Evolutionary conservation across 2,888 invertebrate species (phyloP).

Genomic region (Helleia helle): DNA sequence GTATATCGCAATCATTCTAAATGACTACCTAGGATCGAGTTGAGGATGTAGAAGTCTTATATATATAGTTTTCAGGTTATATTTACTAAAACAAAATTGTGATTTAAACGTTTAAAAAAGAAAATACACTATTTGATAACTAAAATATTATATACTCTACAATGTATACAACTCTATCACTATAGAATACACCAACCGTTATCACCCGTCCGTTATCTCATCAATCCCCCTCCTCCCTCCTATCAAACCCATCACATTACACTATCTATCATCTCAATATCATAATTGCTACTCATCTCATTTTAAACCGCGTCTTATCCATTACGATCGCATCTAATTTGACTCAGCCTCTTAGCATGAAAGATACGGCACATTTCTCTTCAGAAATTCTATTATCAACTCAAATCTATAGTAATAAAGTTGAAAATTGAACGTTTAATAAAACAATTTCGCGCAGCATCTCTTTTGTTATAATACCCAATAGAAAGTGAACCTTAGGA

Average conservation of each 20-base stretch:
- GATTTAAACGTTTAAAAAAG: too few species aligned
- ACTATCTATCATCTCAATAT: conserved; percentile 12
- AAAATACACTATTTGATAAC: too few species aligned
- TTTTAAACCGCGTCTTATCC: conserved; percentile 6
- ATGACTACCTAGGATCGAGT: too few species aligned
- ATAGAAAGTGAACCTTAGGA: not conserved
- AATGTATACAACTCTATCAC: too few species aligned
- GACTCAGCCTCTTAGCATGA: conserved; percentile 18
- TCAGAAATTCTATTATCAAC: not conserved
- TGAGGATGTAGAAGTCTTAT: too few species aligned
- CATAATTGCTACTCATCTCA: conserved; percentile 11
- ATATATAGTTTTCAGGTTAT: too few species aligned
- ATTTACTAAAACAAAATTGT: too few species aligned
- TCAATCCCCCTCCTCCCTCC: too few species aligned
- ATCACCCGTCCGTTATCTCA: too few species aligned
- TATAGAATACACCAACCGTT: too few species aligned
- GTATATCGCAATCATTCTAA: too few species aligned
- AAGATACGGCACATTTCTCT: conserved; percentile 22
- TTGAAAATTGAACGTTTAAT: not conserved
- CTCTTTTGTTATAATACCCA: not conserved
- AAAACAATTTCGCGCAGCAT: not conserved
- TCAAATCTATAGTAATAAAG: not conserved
- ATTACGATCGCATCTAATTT: conserved; percentile 16
- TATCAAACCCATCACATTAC: conserved; percentile 5
- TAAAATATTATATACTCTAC: too few species aligned